Evolutionary conservation across 2,888 invertebrate species (phyloP), one percentile per base, ranked within the genome.

Genomic region (Miltochrista miniata): DNA sequence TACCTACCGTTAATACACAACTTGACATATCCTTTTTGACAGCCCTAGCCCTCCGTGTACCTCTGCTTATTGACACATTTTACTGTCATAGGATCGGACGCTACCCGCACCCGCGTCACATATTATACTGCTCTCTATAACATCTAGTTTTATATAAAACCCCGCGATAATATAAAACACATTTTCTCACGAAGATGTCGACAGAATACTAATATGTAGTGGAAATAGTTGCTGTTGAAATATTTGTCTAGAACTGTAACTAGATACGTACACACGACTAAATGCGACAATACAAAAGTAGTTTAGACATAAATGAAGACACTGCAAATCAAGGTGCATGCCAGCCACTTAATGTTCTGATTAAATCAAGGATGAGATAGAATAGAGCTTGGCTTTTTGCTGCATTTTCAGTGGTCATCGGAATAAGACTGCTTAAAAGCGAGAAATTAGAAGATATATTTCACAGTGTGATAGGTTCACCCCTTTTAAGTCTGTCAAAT

Each of bases 11-110:
- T n/a, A n/a, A n/a, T n/a, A n/a, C n/a, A n/a, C n/a, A n/a, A n/a
- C 13, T 13, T 35, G 12, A 14, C n/a, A 5, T 38, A 2, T 10
- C n/a, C 9, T 12, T 29, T 0, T 15, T n/a, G n/a, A 2, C 48
- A 48, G 9, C 47, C 46, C 49, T 35, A 55, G 49, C 51, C 3
- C 48, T 52, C 45, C 33, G 35, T 31, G 31, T 13, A 24, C 35
- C 24, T 35, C 45, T 48, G 56, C 53, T 70, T 74, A 72, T 72
- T 72, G 73, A 71, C 68, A 69, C 63, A 68, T 73, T 74, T 76
- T 74, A 76, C 74, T 70, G 71, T 72, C 69, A 72, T 72, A 68
- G 68, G 68, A 53, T 56, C 53, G 63, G 52, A 43, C 51, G 34
- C 42, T n/a, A 11, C 42, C 40, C 38, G 14, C 11, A 44, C 42